Percentiles rank a stretch among this genome's conserved stretches.
These are phyloP conservation scores for human (Homo sapiens) DNA, from an alignment of 2,113 vertebrate species.

Conservation along the genomic window GRCh38 chr11:111257001-111257500, in stretches of 20 bases:
- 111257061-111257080: not conserved
- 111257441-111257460: too few relatives aligned
- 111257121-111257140: not conserved
- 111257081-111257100: not conserved
- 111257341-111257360: not conserved
- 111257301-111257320: not conserved
- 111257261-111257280: not conserved
- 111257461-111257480: too few relatives aligned
- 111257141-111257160: not conserved
- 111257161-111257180: not conserved
- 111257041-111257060: not conserved
- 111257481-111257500: too few relatives aligned
- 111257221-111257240: not conserved
- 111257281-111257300: not conserved
- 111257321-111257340: not conserved
- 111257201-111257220: accelerated
- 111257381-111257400: too few relatives aligned
- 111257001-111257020: not conserved
- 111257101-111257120: not conserved
- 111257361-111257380: not conserved
- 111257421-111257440: too few relatives aligned
- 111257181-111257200: too few relatives aligned
- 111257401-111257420: too few relatives aligned
- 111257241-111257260: accelerated
- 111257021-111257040: not conserved